Evolutionary conservation across 2,888 invertebrate species (phyloP).

Genomic region (Xylota sylvarum): DNA sequence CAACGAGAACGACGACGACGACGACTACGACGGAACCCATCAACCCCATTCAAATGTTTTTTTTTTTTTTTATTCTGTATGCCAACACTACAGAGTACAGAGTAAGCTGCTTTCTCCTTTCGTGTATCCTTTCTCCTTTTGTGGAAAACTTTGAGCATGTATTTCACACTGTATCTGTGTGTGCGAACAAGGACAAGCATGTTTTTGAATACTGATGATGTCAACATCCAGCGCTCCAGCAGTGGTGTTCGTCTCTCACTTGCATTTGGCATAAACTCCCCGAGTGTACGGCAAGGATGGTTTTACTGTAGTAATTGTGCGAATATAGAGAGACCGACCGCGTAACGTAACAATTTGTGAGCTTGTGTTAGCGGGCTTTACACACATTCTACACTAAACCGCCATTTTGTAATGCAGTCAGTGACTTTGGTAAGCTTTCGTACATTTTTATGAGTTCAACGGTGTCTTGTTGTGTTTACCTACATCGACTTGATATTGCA

Average conservation of each 20-base stretch:
- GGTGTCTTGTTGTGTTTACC: constrained; percentile 56
- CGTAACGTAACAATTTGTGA: constrained; percentile 53
- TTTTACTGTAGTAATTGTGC: constrained; percentile 47
- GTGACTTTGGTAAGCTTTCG: constrained; percentile 76
- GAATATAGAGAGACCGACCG: constrained; percentile 26
- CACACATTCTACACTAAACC: constrained; percentile 74
- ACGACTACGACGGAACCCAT: constrained; percentile 41
- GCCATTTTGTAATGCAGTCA: constrained; percentile 79
- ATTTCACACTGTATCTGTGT: constrained; percentile 31
- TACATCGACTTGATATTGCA: constrained; percentile 52
- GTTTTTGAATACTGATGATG: constrained; percentile 77
- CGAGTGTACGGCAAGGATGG: constrained; percentile 38
- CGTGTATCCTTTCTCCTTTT: neutral
- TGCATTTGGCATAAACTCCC: constrained; percentile 59
- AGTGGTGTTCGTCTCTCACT: constrained; percentile 26
- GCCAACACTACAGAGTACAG: neutral
- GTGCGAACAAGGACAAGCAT: constrained; percentile 75
- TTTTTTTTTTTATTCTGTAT: constrained; percentile 5
- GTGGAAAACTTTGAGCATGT: constrained; percentile 14
- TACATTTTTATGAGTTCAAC: constrained; percentile 72
- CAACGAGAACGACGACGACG: constrained; percentile 34
- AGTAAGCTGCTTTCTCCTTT: constrained; percentile 28
- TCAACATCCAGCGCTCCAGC: constrained; percentile 73
- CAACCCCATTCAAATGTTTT: constrained; percentile 49
- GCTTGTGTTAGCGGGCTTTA: constrained; percentile 64